These are phyloP conservation scores for Parnassius apollo DNA, from an alignment of 2,888 invertebrate genomes.

Conservation along the genomic window DNA sequence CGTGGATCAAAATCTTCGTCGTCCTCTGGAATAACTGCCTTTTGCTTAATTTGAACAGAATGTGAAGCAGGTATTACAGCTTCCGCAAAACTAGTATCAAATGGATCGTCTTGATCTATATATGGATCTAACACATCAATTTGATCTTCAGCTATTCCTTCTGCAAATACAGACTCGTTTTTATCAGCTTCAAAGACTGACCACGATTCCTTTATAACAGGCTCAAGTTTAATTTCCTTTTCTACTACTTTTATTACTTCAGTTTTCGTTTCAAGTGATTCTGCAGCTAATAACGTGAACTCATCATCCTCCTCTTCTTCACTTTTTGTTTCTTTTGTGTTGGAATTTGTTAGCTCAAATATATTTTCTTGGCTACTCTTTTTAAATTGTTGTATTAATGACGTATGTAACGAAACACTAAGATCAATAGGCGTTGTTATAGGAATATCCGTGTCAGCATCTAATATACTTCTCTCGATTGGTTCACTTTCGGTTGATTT, in stretches of 20 bases:
- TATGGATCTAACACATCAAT: slow-evolving; percentile 71
- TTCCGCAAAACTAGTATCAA: slow-evolving; percentile 91
- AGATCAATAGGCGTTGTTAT: slow-evolving; percentile 87
- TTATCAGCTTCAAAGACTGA: slow-evolving; percentile 83
- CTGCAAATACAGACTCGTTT: slow-evolving; percentile 69
- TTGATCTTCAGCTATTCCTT: slow-evolving; percentile 71
- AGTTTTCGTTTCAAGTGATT: slow-evolving; percentile 83
- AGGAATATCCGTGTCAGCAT: slow-evolving; percentile 86
- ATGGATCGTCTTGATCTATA: slow-evolving; percentile 87
- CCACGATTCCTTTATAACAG: slow-evolving; percentile 81
- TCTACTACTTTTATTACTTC: slow-evolving; percentile 72
- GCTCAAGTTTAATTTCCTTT: slow-evolving; percentile 60
- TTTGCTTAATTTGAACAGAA: slow-evolving; percentile 69
- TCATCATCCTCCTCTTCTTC: slow-evolving; percentile 87
- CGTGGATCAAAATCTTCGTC: slow-evolving; percentile 84
- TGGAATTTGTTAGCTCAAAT: slow-evolving; percentile 31
- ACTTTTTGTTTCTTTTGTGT: slow-evolving; percentile 33
- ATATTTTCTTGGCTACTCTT: slow-evolving; percentile 38
- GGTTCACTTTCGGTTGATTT: slow-evolving; percentile 82
- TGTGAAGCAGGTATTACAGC: slow-evolving; percentile 82
- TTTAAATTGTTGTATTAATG: slow-evolving; percentile 71
- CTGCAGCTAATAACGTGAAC: slow-evolving; percentile 89
- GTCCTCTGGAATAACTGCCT: slow-evolving; percentile 62
- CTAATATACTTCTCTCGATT: slow-evolving; percentile 84
- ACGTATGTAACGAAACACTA: slow-evolving; percentile 83